Conservation (phyloP, 1,140 invertebrate genomes). For the Zaprionus nigranus region DNA sequence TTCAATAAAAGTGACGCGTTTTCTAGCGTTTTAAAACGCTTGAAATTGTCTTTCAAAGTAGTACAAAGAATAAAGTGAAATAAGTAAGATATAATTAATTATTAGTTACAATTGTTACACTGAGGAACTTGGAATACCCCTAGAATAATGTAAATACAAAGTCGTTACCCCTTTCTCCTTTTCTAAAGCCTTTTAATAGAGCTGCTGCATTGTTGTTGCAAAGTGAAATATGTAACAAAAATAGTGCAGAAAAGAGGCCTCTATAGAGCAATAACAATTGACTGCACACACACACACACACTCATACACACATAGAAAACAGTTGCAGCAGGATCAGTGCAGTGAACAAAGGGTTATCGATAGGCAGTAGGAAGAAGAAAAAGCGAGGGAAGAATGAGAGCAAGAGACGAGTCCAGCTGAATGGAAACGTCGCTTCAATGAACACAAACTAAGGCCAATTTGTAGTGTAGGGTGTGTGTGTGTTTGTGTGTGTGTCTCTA, state of each 20-base stretch:
- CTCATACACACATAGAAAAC: background rate
- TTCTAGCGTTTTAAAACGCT: background rate
- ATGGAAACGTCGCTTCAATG: slow-evolving; percentile 49
- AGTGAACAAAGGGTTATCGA: slow-evolving; percentile 50
- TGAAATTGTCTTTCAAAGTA: background rate
- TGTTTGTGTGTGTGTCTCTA: background rate
- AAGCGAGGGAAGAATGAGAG: slow-evolving; percentile 8
- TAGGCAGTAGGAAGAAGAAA: slow-evolving; percentile 11
- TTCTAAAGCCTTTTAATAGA: slow-evolving; percentile 5
- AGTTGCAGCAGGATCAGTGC: slow-evolving; percentile 38
- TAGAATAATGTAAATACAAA: background rate
- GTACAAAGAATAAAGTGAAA: background rate
- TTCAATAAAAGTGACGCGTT: background rate
- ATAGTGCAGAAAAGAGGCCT: slow-evolving; percentile 6
- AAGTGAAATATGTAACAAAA: slow-evolving; percentile 15
- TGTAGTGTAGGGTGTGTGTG: background rate
- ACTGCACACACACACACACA: background rate
- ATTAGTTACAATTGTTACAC: background rate
- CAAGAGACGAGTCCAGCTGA: background rate
- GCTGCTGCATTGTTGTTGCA: slow-evolving; percentile 9
- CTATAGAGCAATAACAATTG: slow-evolving; percentile 24
- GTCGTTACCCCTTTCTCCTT: background rate
- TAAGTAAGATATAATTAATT: background rate
- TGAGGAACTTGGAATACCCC: background rate
- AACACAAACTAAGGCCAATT: slow-evolving; percentile 52